Base-by-base conservation (phyloP, 2,888 invertebrate genomes). In the Caenorhabditis sp. region DNA sequence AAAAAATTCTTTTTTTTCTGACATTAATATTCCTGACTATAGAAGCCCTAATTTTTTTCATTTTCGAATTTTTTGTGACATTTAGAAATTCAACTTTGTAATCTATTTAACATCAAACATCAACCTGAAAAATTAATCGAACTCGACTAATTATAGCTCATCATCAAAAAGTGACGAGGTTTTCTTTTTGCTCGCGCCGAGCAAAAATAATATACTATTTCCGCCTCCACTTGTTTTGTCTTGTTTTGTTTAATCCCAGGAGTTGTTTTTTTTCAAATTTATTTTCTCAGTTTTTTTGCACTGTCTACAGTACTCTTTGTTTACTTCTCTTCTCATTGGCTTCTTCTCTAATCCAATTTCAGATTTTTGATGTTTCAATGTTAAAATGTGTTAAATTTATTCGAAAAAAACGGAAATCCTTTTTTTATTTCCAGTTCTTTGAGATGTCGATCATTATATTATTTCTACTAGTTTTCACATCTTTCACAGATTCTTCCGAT, bases 401-500 rank as follows among this genome's bases (percentile, higher is more conserved):
- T n/a, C n/a, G n/a, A n/a, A n/a, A n/a, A n/a, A n/a, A n/a, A n/a
- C n/a, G n/a, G n/a, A n/a, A n/a, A n/a, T n/a, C n/a, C n/a, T n/a
- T n/a, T n/a, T n/a, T n/a, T n/a, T n/a, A n/a, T n/a, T n/a, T n/a
- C n/a, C n/a, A n/a, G n/a, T n/a, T n/a, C 31, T 4, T 31, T 10
- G 66, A 70, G 62, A 70, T 70, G 69, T 65, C 69, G 64, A 65
- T 69, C 61, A 61, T 58, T 27, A 51, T 69, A 57, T 31, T 31
- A 31, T 49, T 69, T 26, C 64, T 69, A 31, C 69, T 69, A 37
- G 58, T 57, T 4, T 61, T 69, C 31, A 53, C 65, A 43, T 43
- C 12, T 43, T 17, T 17, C 12, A 17, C 43, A 14, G 12, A 43
- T 43, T 43, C 43, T 17, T 43, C 12, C 14, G 12, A 43, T 43